Base-by-base conservation (phyloP, 2,797 vertebrate species). In the Heteromormyrus szaboi region DNA sequence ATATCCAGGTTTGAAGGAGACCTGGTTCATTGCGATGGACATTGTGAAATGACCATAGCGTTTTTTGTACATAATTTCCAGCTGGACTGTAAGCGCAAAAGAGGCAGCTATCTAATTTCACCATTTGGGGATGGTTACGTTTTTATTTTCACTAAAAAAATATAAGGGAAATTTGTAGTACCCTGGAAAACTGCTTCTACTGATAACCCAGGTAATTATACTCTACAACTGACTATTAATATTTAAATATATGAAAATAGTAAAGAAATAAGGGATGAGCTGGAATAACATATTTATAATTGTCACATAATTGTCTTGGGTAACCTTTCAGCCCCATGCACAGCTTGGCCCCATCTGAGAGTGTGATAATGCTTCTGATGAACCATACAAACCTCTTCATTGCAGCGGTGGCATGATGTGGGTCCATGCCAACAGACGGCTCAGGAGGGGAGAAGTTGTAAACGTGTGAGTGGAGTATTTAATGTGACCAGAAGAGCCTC, bases 391-490 rank as follows among this genome's bases (percentile, higher is more conserved):
- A 8, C 53, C 33, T 56, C 79, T 54, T 88, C 72, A 25, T 88
- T n/a, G 56, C 9, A 56, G 76, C 11, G 53, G 54, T 88, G 41
- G 22, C 50, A 29, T 17, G 25, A 25, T 0, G 46, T 46, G 46
- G 53, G 48, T 17, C 8, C 62, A 17, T 54, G 84, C 62, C 62
- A 41, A 56, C 62, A 51, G 84, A 46, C 48, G 12, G n/a, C 88
- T n/a, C 29, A 44, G 86, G 59, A 44, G 50, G 65, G 48, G 22
- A 76, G 48, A 46, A 48, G 12, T 84, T 37, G 59, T 59, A 86
- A 29, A 91, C 25, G 93, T 91, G 94, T 94, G 95, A 94, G 95
- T 94, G 94, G 95, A 94, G 95, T 95, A 94, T 93, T 93, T 96
- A 95, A 96, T 95, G 94, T 93, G 95, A 96, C 95, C 95, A 93